Base-by-base conservation (phyloP, 2,113 vertebrate genomes). In the Trogon melanurus region DNA sequence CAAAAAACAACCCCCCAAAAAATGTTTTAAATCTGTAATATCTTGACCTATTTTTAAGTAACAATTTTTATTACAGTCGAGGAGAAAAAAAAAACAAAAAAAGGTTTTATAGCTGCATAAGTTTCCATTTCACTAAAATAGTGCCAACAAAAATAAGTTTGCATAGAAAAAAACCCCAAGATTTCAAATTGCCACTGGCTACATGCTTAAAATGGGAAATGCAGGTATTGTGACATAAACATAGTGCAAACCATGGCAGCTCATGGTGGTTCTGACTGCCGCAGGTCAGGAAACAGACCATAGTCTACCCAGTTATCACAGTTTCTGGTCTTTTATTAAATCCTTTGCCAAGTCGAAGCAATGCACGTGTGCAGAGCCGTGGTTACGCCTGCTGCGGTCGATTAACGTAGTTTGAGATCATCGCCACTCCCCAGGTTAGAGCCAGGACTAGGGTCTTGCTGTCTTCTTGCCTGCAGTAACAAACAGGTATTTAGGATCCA, bases 371-470 rank as follows among this genome's bases (percentile, higher is more conserved):
- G 94, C 96, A 95, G 93, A 80, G 67, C 76, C 83, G 9, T 6
- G 45, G 85, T 41, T 85, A 72, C 6, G 70, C 48, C 75, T 91
- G 91, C 90, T 80, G 96, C 93, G 69, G 75, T 61, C 22, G 67
- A 19, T 96, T 98, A 99, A 98, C 99, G 99, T 93, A 99, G 98
- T 98, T 99, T 99, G 98, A 99, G 98, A 96, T 99, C 99, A 12
- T 99, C 99, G 26, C 99, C 98, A 54, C 98, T 99, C 91, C 98
- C 99, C 97, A 99, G 98, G 98, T 98, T 99, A 86, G 99, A 99
- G 85, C 99, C 99, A 97, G 99, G 99, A 98, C 98, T 99, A 98
- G 99, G 99, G 98, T 99, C 98, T 99, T 99, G 99, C 90, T 99
- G 99, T 98, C 99, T 98, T 98, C 99, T 99, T 98, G 98, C 99